Evolutionary conservation across 2,888 invertebrate genomes (phyloP), one percentile per base, ranked within the genome.

Genomic region (Camponotus fellah): DNA sequence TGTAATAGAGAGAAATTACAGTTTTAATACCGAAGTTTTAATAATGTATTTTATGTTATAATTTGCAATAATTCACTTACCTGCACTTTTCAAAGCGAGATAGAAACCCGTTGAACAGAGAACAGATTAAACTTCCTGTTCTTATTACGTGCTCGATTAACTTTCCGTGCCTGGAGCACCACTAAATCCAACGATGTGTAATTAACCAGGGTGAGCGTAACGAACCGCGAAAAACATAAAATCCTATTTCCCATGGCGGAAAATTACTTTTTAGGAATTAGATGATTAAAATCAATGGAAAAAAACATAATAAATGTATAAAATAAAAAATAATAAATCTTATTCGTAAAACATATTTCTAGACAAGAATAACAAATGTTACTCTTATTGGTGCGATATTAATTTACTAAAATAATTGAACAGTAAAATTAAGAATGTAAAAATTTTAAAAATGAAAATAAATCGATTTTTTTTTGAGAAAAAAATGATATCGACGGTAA

Each of bases 91-190:
- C n/a, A 53, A 77, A 17, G 21, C 62, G 12, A 72, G n/a, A 71
- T 26, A 34, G 37, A 62, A 56, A 64, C n/a, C 21, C 21, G 14
- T 17, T 62, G 64, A 49, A 68, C 75, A 60, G 75, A 85, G 76
- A 84, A 62, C 74, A 80, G 77, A 90, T 91, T 89, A 88, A 92
- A 91, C 90, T 89, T 90, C 75, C 89, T 87, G 81, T 89, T 85
- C 90, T 92, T 89, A 92, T 92, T 92, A 92, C 85, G 85, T 88
- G 88, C 91, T 91, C 91, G 89, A 92, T 92, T 92, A 92, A 91
- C 91, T 90, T 88, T 87, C 88, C 86, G 8, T 75, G 79, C 43
- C 82, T 72, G 85, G 85, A 85, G 84, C 84, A 85, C 75, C 87
- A 86, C 86, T 89, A 89, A 92, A 87, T 89, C 85, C 82, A 85